Conservation (phyloP, 2,888 invertebrate genomes). For the Panzeria rudis region DNA sequence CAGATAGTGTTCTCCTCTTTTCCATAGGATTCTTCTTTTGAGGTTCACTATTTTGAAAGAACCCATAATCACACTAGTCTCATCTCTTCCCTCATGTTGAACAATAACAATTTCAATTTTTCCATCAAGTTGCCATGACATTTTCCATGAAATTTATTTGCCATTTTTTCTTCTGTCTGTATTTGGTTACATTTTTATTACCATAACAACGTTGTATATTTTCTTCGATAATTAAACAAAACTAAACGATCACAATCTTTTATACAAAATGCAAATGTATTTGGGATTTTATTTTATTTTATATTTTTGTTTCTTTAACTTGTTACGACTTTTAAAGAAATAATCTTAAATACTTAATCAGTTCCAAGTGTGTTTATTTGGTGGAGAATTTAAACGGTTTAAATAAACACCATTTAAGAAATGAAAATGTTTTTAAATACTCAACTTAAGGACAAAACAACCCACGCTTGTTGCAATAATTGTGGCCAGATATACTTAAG, state of each 20-base stretch:
- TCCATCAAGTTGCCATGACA: slow-evolving; percentile 14
- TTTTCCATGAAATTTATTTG: slow-evolving; percentile 26
- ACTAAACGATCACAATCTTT: slow-evolving; percentile 61
- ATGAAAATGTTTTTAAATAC: slow-evolving; percentile 31
- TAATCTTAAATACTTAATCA: slow-evolving; percentile 69
- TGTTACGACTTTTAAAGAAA: slow-evolving; percentile 40
- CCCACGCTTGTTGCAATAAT: slow-evolving; percentile 37
- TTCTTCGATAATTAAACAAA: slow-evolving; percentile 63
- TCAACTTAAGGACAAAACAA: slow-evolving; percentile 29
- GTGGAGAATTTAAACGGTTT: slow-evolving; percentile 54
- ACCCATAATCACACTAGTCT: too few relatives aligned
- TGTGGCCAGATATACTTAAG: not conserved
- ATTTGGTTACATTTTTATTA: slow-evolving; percentile 58
- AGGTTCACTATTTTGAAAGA: too few relatives aligned
- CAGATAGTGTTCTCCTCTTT: too few relatives aligned
- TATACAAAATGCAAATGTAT: slow-evolving; percentile 51
- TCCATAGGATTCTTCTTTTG: too few relatives aligned
- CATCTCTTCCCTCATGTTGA: not conserved
- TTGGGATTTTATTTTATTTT: not conserved
- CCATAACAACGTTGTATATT: slow-evolving; percentile 38
- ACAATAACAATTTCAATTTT: slow-evolving; percentile 13
- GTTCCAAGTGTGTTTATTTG: slow-evolving; percentile 59
- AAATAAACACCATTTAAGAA: slow-evolving; percentile 55
- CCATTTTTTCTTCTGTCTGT: not conserved
- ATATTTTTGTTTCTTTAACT: slow-evolving; percentile 18